Evolutionary conservation across 2,797 vertebrate species (phyloP), one percentile per base, ranked within the genome.

Genomic region (Sphaeramia orbicularis): DNA sequence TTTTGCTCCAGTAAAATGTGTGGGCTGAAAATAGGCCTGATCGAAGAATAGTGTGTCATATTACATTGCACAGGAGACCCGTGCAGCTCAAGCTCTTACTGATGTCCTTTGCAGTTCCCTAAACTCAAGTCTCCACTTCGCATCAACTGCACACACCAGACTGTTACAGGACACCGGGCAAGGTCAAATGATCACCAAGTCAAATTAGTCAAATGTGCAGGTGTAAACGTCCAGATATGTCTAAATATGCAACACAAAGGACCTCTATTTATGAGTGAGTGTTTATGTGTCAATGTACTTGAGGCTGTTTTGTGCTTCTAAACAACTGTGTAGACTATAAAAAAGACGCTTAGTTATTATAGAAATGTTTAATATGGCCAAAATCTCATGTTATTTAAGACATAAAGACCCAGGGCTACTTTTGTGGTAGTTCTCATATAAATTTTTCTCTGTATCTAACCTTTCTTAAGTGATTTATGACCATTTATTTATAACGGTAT

Each of bases 1-100:
- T 92, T 56, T 89, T 86, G 84, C 84, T 80, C 78, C 87, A 85
- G 74, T 81, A 81, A 87, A 85, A 85, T 71, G 81, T 80, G 83
- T 80, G 80, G 65, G 89, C 89, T 82, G 53, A 90, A 93, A 92
- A 91, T 93, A 93, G 84, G 65, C 52, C 81, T 81, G 86, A 92
- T 91, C 83, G 78, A 91, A 91, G 73, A 80, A 71, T 65, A 82
- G 85, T 85, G 86, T 73, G 83, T 91, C 88, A 84, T 63, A 81
- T 92, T 92, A 91, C 91, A 86, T 75, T 74, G 81, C 86, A 80
- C 86, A 85, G 83, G 88, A 87, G 87, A 91, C 81, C 71, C 50
- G 10, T 52, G 70, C 74, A 75, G 80, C 63, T 69, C 7, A 60
- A 78, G 63, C 83, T 79, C 73, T 81, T 44, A 71, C 75, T 56